Base-by-base conservation (phyloP, 2,113 vertebrate species). In the Megaceryle torquata region DNA sequence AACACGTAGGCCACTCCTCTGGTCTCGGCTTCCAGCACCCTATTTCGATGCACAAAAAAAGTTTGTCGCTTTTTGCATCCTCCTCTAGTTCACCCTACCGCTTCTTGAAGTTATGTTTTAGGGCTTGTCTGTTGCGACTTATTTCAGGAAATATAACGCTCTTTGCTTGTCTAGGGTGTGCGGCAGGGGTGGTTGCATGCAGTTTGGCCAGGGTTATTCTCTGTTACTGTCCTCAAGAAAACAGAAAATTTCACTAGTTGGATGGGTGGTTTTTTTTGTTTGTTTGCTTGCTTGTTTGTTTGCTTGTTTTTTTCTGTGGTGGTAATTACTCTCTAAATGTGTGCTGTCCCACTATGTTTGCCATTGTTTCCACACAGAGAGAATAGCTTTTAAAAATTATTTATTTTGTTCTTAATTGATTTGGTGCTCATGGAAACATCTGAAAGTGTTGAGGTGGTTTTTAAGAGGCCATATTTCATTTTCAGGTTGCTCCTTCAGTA, bases 1-100 rank as follows among this genome's bases (percentile, higher is more conserved):
- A 94, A 72, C 69, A 18, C 76, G 60, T 67, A 82, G 93, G 95
- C 96, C 93, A 63, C 95, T 93, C 96, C 96, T 96, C 89, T 93
- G 11, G 81, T 15, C 75, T 77, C 56, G 33, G 69, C 83, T 91
- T 72, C 84, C 79, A 95, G 82, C 70, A 78, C 15, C 67, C 25
- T 74, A 10, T 88, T 90, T 81, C 69, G 65, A n/a, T 77, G 82
- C n/a, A 69, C 80, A 48, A 65, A 91, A 94, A 39, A 14, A 50
- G 33, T 57, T 65, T 35, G 82, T 89, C 46, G 51, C 57, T 60
- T 63, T 85, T 77, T 3, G 5, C 59, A 5, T 57, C 33, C 12
- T 44, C 9, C 51, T 86, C 6, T 17, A 2, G 43, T 50, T 84
- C 48, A 1, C 43, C 33, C 51, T 24, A 35, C 53, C 3, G 19